Conservation (phyloP, 2,113 vertebrate species). For the Microcebus jonahi region DNA sequence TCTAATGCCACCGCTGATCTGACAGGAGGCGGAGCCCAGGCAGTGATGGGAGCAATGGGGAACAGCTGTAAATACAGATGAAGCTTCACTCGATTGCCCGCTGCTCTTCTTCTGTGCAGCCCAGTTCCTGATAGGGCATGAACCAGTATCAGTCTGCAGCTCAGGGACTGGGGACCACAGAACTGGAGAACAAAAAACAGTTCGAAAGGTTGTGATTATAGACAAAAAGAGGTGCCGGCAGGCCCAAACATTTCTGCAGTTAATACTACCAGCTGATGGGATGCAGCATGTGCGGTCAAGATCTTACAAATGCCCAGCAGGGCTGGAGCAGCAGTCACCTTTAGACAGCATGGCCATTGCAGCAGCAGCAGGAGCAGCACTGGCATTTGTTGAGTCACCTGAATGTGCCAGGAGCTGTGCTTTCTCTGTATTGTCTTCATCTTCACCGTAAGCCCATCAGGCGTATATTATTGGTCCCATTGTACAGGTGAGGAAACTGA, state of each 20-base stretch:
- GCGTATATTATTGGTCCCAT: neutral
- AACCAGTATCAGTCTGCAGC: fast-evolving
- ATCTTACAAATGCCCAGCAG: neutral
- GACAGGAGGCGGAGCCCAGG: too few relatives aligned
- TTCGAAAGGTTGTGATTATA: too few relatives aligned
- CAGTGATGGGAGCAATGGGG: too few relatives aligned
- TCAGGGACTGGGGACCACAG: too few relatives aligned
- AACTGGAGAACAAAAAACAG: neutral
- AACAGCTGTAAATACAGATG: too few relatives aligned
- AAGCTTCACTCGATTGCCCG: too few relatives aligned
- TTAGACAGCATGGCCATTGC: neutral
- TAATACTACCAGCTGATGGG: neutral
- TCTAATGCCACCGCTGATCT: too few relatives aligned
- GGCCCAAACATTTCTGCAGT: too few relatives aligned
- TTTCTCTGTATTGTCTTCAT: neutral
- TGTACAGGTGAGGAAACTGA: neutral
- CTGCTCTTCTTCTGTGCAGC: too few relatives aligned
- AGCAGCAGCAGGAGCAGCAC: too few relatives aligned
- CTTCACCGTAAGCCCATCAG: neutral
- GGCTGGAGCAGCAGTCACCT: neutral
- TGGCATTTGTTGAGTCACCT: neutral
- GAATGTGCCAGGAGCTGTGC: neutral
- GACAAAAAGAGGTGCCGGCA: neutral
- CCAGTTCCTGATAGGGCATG: too few relatives aligned
- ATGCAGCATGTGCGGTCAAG: neutral